Evolutionary conservation across 1,140 invertebrate genomes (phyloP).

Genomic region (Scylla paramamosain): DNA sequence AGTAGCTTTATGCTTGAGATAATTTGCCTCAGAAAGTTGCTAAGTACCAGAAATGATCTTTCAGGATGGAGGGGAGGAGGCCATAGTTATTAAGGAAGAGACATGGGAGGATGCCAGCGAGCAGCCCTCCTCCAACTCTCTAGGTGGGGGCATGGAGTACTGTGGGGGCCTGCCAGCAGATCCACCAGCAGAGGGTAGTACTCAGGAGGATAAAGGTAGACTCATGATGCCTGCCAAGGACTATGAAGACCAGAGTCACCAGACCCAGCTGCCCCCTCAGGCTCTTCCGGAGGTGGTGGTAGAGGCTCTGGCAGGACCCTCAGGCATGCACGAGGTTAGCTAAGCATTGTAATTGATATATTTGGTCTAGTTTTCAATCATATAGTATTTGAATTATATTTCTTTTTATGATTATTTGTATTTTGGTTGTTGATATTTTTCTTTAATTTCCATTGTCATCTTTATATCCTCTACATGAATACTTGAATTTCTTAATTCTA

Average conservation of each 20-base stretch:
- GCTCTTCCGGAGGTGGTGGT: conserved; percentile 52
- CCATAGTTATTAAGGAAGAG: conserved; percentile 65
- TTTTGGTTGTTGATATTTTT: no score
- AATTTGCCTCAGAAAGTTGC: not conserved
- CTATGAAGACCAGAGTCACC: conserved; percentile 15
- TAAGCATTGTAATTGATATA: not conserved
- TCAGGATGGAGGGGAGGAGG: conserved; percentile 44
- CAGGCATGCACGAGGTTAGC: conserved; percentile 60
- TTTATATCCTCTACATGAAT: no score
- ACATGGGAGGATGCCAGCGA: conserved; percentile 49
- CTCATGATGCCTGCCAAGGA: conserved; percentile 51
- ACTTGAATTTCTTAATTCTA: no score
- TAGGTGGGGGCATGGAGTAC: not conserved
- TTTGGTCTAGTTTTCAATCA: no score
- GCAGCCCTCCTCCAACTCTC: conserved; percentile 1
- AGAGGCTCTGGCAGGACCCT: conserved; percentile 63
- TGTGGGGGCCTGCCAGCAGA: not conserved
- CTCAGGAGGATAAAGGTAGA: not conserved
- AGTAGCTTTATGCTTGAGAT: no score
- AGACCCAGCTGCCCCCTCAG: conserved; percentile 16
- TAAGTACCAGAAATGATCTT: not conserved
- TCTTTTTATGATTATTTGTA: no score
- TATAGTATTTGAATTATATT: no score
- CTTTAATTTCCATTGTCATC: no score
- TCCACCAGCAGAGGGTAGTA: not conserved